Percentiles rank a stretch among this genome's conserved stretches.
Evolutionary conservation across 2,797 vertebrate species (phyloP).

Genomic region (Cheirogaleus major): DNA sequence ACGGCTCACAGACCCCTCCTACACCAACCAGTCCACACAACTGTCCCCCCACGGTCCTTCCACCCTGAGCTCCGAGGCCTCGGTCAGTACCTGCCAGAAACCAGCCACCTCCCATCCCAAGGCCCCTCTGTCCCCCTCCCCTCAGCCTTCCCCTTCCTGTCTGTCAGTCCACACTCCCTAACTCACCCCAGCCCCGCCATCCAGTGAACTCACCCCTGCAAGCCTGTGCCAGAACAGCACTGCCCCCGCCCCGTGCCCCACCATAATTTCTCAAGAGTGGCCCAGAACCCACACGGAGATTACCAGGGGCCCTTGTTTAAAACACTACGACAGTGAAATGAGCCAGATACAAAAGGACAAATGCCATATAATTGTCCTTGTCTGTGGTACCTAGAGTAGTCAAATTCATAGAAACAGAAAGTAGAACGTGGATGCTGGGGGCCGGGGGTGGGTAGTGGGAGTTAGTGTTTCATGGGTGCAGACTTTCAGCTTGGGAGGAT

Average conservation of each 20-base stretch:
- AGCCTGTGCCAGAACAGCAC: background rate
- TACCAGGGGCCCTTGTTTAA: slow-evolving; percentile 44
- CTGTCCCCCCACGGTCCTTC: background rate
- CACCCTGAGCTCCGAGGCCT: background rate
- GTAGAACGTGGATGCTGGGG: background rate
- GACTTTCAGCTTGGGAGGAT: background rate
- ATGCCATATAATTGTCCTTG: background rate
- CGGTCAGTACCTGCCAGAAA: background rate
- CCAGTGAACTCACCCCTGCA: background rate
- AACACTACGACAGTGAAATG: slow-evolving; percentile 44
- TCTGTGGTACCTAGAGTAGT: background rate
- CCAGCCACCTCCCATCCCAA: background rate
- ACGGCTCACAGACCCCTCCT: background rate
- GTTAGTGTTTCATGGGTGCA: background rate
- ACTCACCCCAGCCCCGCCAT: background rate
- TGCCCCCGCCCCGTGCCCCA: background rate
- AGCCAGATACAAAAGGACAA: slow-evolving; percentile 11
- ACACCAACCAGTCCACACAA: background rate
- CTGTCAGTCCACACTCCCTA: background rate
- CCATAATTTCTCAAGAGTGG: background rate
- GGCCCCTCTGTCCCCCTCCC: background rate
- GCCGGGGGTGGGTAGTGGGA: too few species aligned
- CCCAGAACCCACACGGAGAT: background rate
- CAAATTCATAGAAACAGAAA: background rate
- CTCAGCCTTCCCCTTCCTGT: background rate